Base-by-base conservation (phyloP, 1,140 invertebrate species). In the Propsilocerus akamusi region DNA sequence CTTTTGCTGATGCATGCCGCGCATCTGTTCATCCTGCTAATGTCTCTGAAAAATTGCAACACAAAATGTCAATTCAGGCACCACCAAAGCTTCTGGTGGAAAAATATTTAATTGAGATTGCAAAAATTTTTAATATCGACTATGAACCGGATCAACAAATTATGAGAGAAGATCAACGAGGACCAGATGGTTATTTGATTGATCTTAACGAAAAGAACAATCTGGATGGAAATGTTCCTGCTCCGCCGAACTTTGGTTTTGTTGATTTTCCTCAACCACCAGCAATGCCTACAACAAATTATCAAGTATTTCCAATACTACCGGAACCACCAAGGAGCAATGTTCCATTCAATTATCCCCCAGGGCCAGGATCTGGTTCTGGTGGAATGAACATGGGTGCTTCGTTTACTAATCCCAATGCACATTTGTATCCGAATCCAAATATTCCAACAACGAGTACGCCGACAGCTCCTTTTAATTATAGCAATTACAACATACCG, bases 51-150 rank as follows among this genome's bases (percentile, higher is more conserved):
- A 97, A 97, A 67, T 63, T 99, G 5, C 93, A 95, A 65, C 88
- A 96, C 59, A 98, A 98, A 71, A 72, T 99, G 64, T 83, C 87
- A 30, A 81, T 99, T 3, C 91, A 97, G 59, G 91, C 92, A 34
- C 97, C 97, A 3, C 90, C 93, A 0, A 97, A 96, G 64, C 68
- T 97, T 49, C 70, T 99, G 8, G 87, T 99, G 41, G 97, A 99
- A 65, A 91, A 88, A 59, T 97, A 94, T 69, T 66, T 93, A 20
- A 84, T 93, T 57, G 95, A 97, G 70, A 99, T 99, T 56, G 91
- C 95, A 4, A 96, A 90, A 62, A 91, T 86, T 64, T 94, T 92
- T 59, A 85, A 91, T 65, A 77, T 97, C 46, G 76, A 81, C 46
- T 97, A 96, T 66, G 83, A 86, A 55, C 90, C 94, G 14, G 92